These are phyloP conservation scores for Scaptodrosophila lebanonensis DNA, from an alignment of 1,140 invertebrate species.

Conservation along the genomic window DNA sequence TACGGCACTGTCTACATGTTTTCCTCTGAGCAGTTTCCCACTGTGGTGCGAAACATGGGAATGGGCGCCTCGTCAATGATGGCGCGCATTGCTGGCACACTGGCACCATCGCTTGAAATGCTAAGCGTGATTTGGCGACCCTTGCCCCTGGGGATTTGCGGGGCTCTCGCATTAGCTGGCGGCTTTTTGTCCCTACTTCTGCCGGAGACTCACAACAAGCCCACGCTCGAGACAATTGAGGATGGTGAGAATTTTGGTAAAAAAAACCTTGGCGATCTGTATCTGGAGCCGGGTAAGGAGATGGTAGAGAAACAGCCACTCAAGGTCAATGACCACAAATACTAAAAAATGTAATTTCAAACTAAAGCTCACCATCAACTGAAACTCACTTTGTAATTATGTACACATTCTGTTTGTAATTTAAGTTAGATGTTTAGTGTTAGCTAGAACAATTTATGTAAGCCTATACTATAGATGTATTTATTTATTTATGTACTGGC, in stretches of 20 bases:
- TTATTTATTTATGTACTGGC: slow-evolving; percentile 1
- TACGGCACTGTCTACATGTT: slow-evolving; percentile 89
- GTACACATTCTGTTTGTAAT: no score
- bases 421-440: no score
- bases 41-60: slow-evolving; percentile 87
- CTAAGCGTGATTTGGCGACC: slow-evolving; percentile 82
- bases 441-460: no score
- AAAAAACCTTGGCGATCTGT: slow-evolving; percentile 28
- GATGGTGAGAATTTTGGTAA: slow-evolving; percentile 85
- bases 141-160: slow-evolving; percentile 86
- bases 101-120: slow-evolving; percentile 85
- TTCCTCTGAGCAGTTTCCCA: slow-evolving; percentile 90
- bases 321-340: slow-evolving; percentile 40
- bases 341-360: slow-evolving; percentile 12
- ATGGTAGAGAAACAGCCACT: slow-evolving; percentile 46
- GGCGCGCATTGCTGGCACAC: slow-evolving; percentile 86
- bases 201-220: slow-evolving; percentile 87
- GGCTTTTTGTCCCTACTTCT: slow-evolving; percentile 83
- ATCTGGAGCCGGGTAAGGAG: slow-evolving; percentile 49
- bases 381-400: no score
- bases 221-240: slow-evolving; percentile 85
- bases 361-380: neutral
- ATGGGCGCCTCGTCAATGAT: slow-evolving; percentile 87
- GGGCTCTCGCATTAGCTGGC: slow-evolving; percentile 81
- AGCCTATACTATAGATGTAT: no score